Base-by-base conservation (phyloP, 30 jellyfish, hydroid and myxozoan genomes). In the Calvadosia cruxmelitensis region DNA sequence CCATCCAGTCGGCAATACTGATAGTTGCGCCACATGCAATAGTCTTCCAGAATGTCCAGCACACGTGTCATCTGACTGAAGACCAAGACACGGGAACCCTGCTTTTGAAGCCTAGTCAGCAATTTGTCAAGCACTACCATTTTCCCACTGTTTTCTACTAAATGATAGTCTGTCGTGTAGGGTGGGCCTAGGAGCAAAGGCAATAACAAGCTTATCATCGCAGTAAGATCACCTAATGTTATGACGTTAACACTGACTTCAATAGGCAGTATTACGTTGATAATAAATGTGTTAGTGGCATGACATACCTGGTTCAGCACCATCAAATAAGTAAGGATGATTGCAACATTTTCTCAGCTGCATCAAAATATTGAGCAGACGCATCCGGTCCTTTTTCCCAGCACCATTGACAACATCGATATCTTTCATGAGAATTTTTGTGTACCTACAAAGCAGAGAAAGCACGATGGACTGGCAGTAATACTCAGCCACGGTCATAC, bases 61-160 rank as follows among this genome's bases (percentile, higher is more conserved):
- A 92, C 73, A 34, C 99, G 94, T 15, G 99, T 92, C 99, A 92
- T 92, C 76, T 92, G 99, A 67, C 96, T 83, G 93, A 92, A 92
- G 20, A 92, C 73, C 68, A 92, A 74, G 26, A 92, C 99, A 27
- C 99, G 93, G 1, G 96, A 83, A 1, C 93, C 95, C 16, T 82
- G 79, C 23, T 70, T 81, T 52, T 79, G 74, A 30, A 92, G 36
- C 49, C 84, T 67, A 28, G 28, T 66, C 70, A 92, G 72, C 72
- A 92, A 86, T 72, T 84, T 92, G 69, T 92, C 99, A 12, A 92
- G 79, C n/a, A 92, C 93, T 26, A 74, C 81, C 92, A 92, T 66
- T 69, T 92, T 92, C 10, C 99, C 99, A 53, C 95, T 29, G 74
- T 92, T 92, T 57, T 92, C 95, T 23, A 84, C 95, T 16, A 92